phyloP scores from a whole-genome alignment of 1,140 invertebrate genomes.

The Grapholita molesta region DNA sequence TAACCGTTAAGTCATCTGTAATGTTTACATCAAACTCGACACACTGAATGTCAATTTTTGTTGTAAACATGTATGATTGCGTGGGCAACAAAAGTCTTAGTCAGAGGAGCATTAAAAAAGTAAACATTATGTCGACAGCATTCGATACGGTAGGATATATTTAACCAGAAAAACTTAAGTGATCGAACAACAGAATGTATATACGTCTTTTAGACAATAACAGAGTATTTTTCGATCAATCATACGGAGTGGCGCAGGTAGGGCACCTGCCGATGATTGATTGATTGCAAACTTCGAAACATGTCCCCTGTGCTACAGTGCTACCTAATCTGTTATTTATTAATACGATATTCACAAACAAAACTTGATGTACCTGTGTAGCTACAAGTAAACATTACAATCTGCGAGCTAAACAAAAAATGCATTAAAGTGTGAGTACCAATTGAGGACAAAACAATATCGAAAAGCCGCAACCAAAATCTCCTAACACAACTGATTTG shows the following conservation, averaged over 20 bases:
- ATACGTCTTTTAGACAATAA: neutral
- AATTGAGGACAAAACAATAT: too few relatives aligned
- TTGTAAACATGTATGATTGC: constrained; percentile 10
- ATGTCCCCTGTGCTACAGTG: neutral
- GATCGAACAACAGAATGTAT: neutral
- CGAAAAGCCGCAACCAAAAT: too few relatives aligned
- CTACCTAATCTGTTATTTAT: constrained; percentile 3
- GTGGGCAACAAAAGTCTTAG: neutral
- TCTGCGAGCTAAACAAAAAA: neutral
- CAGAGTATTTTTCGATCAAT: neutral
- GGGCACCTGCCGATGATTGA: constrained; percentile 14
- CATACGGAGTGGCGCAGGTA: constrained; percentile 9
- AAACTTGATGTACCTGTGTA: neutral
- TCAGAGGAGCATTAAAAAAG: neutral
- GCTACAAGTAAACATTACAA: neutral
- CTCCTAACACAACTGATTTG: too few relatives aligned
- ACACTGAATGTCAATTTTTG: neutral
- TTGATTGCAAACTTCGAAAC: constrained; percentile 10
- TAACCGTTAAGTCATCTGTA: neutral
- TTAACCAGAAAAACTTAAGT: neutral
- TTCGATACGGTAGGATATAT: neutral
- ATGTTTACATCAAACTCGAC: neutral
- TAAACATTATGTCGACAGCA: constrained; percentile 16
- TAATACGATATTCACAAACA: neutral
- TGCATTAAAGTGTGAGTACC: too few relatives aligned